Conservation (phyloP, 2,797 vertebrate species). For the Brachyrhaphis roseni region DNA sequence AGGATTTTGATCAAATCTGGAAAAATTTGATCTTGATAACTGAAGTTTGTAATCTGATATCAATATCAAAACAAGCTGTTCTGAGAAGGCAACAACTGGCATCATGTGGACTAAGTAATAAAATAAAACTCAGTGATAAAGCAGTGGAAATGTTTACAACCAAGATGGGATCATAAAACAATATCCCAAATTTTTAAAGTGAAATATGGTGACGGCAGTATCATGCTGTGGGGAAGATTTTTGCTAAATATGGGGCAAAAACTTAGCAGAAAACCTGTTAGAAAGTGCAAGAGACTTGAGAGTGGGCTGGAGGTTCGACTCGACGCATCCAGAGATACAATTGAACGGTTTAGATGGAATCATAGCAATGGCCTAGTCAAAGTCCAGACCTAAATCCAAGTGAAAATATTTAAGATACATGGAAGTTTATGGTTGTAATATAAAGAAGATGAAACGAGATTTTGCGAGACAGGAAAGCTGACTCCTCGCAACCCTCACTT, state of each 20-base stretch:
- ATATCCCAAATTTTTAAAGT: neutral
- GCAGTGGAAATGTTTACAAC: neutral
- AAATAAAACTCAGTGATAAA: neutral
- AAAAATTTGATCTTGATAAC: neutral
- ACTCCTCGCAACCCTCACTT: neutral
- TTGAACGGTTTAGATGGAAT: neutral
- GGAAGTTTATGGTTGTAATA: neutral
- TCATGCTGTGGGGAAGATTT: neutral
- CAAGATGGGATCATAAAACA: neutral
- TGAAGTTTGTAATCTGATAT: neutral
- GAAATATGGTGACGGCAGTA: neutral
- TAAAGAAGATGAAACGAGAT: neutral
- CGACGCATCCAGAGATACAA: neutral
- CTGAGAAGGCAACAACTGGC: no score
- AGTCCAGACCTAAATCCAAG: neutral
- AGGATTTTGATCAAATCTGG: neutral
- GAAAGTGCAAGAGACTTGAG: neutral
- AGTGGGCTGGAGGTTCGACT: neutral
- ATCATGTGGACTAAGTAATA: neutral
- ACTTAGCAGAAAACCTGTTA: neutral
- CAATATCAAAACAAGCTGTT: neutral
- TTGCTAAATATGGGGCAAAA: neutral
- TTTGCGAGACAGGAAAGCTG: neutral
- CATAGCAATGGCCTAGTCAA: conserved; percentile 2
- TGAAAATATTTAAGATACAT: neutral